A percentile compares a stretch with the other conserved stretches of the same genome.
Conservation (phyloP, 2,888 invertebrate genomes). For the Trachelus tabidus region DNA sequence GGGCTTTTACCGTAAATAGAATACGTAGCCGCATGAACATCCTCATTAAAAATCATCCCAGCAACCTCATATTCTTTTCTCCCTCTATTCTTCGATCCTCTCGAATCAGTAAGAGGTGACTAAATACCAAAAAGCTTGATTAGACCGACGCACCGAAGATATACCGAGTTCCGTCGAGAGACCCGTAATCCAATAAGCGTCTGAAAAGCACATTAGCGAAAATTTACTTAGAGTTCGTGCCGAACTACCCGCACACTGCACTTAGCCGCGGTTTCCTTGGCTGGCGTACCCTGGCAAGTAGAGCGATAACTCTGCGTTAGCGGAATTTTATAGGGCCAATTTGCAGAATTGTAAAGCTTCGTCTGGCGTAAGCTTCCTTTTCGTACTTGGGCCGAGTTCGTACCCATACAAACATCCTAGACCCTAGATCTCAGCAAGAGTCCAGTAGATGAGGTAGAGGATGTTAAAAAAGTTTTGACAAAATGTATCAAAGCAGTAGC, state of each 20-base stretch:
- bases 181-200: conserved; percentile 19
- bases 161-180: conserved; percentile 10
- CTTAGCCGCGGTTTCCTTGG: conserved; percentile 8
- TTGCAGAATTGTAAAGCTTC: conserved; percentile 22
- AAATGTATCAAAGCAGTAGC: not conserved
- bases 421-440: not conserved
- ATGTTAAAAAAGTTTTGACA: not conserved
- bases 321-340: conserved; percentile 23
- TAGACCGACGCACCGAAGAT: conserved; percentile 10
- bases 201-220: conserved; percentile 24
- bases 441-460: not conserved
- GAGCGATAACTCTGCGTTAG: conserved; percentile 20
- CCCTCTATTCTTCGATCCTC: not conserved
- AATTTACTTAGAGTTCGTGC: conserved; percentile 20
- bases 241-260: conserved; percentile 7
- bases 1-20: not conserved
- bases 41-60: not conserved
- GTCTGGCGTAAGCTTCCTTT: not conserved
- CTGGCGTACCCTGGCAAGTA: not conserved
- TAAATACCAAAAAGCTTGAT: not conserved
- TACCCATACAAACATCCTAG: not conserved
- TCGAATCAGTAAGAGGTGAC: not conserved
- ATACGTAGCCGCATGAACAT: not conserved
- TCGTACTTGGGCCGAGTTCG: not conserved
- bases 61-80: not conserved